phyloP scores from a whole-genome alignment of 2,113 vertebrate genomes.

The Saimiri boliviensis region DNA sequence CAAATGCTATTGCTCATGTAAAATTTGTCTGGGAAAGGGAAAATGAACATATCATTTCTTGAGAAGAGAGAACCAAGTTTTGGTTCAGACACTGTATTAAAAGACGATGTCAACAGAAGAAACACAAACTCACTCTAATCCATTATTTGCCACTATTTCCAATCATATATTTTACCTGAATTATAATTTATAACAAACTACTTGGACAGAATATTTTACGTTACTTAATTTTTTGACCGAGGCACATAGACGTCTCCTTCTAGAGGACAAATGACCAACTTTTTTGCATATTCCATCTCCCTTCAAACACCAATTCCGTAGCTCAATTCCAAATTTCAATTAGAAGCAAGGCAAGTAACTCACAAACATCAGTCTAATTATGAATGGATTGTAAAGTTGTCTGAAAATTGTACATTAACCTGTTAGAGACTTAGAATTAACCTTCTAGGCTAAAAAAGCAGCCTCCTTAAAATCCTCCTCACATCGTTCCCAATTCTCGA shows the following conservation, averaged over 20 bases:
- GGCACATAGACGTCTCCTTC: not conserved
- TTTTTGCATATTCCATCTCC: not conserved
- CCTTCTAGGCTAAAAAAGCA: not conserved
- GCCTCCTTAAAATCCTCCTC: not conserved
- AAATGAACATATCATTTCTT: not conserved
- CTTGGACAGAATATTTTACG: not conserved
- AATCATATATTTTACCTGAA: not conserved
- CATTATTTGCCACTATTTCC: not conserved
- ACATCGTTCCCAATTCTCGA: not conserved
- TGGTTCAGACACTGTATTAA: not conserved
- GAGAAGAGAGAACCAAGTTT: not conserved
- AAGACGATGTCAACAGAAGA: not conserved
- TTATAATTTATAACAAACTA: not conserved
- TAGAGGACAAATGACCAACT: not conserved
- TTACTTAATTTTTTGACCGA: not conserved
- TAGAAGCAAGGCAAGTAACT: not conserved
- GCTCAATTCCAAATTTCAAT: not conserved
- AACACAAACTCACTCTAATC: not conserved
- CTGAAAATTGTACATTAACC: not conserved
- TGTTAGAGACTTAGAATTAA: constrained; percentile 31
- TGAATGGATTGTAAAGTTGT: not conserved
- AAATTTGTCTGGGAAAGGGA: not conserved
- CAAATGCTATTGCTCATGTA: not conserved
- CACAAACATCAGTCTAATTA: not conserved
- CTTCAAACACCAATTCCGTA: not conserved